Base-by-base conservation (phyloP, 1,140 invertebrate genomes). In the Thaumetopoea pityocampa region DNA sequence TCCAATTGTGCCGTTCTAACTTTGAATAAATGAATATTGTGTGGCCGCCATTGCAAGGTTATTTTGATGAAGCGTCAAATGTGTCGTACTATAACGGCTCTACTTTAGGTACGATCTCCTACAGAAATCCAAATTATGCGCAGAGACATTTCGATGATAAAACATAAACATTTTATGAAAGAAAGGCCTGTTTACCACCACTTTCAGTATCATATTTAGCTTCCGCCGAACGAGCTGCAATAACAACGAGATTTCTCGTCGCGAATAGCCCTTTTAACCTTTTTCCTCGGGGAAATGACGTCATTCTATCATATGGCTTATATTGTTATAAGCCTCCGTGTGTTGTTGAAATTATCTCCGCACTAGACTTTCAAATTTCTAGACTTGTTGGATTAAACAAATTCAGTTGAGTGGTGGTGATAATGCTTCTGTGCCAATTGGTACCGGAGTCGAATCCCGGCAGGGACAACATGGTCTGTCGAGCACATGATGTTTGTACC, bases 311-410 rank as follows among this genome's bases (percentile, higher is more conserved):
- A 23, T 33, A 50, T 43, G 47, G 48, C 41, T 42, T 38, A 40
- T 43, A 51, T 51, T 51, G 48, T 43, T 53, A 38, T 53, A 42
- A 52, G 35, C 33, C 17, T 42, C 27, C 38, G 22, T 37, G 37
- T 48, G 51, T 49, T 42, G 18, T 34, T 41, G 19, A 36, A 35
- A 49, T 44, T 52, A 16, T 52, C 26, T 35, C 32, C 27, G 32
- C 36, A 38, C 29, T 16, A 22, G 27, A 40, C 22, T 40, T 40
- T 18, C 37, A 30, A 30, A n/a, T 40, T 40, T 22, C 9, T n/a
- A 28, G 17, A 28, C 27, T 32, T 22, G 24, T 16, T n/a, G 18
- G 12, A 20, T 9, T 11, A 18, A 9, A 9, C 36, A 15, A 40
- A 29, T 38, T 38, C 14, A 4, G 17, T 32, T n/a, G 4, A 30